Percentiles rank a stretch among this genome's conserved stretches.
These are phyloP conservation scores for Epiblema foenella DNA, from an alignment of 2,888 invertebrate genomes.

Conservation along the genomic window DNA sequence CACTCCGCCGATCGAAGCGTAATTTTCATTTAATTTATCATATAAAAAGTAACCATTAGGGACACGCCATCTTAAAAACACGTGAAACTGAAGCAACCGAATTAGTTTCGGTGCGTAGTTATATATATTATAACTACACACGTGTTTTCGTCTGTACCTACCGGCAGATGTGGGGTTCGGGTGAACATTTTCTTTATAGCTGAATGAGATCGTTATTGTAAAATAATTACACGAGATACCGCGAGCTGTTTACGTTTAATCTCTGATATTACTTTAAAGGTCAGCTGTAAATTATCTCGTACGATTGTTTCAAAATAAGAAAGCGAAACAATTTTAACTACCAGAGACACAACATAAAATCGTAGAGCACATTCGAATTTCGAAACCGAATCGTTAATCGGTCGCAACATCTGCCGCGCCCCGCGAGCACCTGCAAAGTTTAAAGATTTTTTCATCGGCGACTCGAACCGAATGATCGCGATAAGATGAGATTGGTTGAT, in stretches of 20 bases:
- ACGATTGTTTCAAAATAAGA: constrained; percentile 39
- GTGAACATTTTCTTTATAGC: constrained; percentile 42
- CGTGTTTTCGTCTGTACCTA: constrained; percentile 23
- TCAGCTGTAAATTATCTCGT: constrained; percentile 41
- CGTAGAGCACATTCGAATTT: constrained; percentile 55
- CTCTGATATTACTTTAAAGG: constrained; percentile 43
- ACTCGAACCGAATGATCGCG: constrained; percentile 30
- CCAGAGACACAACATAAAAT: constrained; percentile 53
- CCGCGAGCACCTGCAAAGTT: constrained; percentile 64
- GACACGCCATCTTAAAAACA: constrained; percentile 17
- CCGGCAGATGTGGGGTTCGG: constrained; percentile 39
- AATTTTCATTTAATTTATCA: constrained; percentile 21
- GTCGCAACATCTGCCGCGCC: constrained; percentile 64
- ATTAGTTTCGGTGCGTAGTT: constrained; percentile 23
- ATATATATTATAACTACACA: constrained; percentile 18
- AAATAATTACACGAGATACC: constrained; percentile 43
- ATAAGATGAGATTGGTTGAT: constrained; percentile 52
- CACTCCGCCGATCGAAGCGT: constrained; percentile 51
- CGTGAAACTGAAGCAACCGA: constrained; percentile 16
- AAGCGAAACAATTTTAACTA: constrained; percentile 46
- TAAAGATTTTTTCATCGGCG: constrained; percentile 60
- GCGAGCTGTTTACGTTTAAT: constrained; percentile 40
- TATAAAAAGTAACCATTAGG: constrained; percentile 16
- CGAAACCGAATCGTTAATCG: constrained; percentile 55
- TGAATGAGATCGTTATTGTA: constrained; percentile 41